Base-by-base conservation (phyloP, 2,888 invertebrate genomes). In the Heliconius charithonia region DNA sequence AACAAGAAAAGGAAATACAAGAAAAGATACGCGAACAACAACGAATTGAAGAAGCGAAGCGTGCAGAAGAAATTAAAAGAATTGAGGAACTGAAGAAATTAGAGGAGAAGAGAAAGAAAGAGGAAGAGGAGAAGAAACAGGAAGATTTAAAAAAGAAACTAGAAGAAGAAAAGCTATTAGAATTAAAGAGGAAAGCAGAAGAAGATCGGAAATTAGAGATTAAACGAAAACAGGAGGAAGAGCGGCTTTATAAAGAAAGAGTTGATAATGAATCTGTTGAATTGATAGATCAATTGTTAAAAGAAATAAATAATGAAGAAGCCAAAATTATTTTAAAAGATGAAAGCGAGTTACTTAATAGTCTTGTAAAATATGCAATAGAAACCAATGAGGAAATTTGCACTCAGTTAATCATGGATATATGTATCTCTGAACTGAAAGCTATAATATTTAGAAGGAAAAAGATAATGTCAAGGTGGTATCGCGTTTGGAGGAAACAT, bases 391-490 rank as follows among this genome's bases (percentile, higher is more conserved):
- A 92, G 62, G 90, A 92, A 82, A 85, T 94, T 63, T 81, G 91
- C 37, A 78, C 79, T 9, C 91, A 93, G 80, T 77, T 94, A 32
- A 87, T 89, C 80, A 85, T 85, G 78, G 92, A 94, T 84, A 90
- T 93, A 37, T 90, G 91, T 79, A 75, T 83, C 45, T 85, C 86
- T 32, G 95, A 94, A 89, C 86, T 94, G 82, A 91, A 89, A 84
- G 92, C 92, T 4, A 94, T 93, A 84, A 84, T 86, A 81, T 90
- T 90, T 83, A 87, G 88, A 83, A 91, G 89, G 3, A 85, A 87
- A 69, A 92, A 87, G 83, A 83, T 92, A 76, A 91, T 89, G 89
- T 90, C 84, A 75, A 94, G 92, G 86, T 95, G 91, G 91, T 93
- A 90, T 83, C 63, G 84, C 82, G 83, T 91, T 66, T 95, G 95